These are phyloP conservation scores for Rhyacichthys aspro DNA, from an alignment of 2,797 vertebrate genomes.

Conservation along the genomic window DNA sequence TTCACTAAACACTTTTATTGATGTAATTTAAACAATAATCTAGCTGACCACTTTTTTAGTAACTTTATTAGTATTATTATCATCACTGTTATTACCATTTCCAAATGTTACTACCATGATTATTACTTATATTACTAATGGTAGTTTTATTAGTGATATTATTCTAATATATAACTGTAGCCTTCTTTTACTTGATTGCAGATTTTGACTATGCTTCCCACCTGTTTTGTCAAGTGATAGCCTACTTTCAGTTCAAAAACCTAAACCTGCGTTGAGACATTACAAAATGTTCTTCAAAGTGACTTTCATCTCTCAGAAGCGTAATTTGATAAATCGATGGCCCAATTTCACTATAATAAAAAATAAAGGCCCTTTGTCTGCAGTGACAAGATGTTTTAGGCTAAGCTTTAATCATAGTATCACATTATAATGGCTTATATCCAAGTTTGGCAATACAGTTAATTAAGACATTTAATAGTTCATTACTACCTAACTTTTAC, in stretches of 20 bases:
- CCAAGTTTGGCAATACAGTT: constrained; percentile 1
- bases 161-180: too few species aligned
- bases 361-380: neutral
- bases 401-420: neutral
- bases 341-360: neutral
- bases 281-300: neutral
- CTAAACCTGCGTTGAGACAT: neutral
- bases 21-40: too few species aligned
- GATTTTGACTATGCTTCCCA: neutral
- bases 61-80: neutral
- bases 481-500: neutral
- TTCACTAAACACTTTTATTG: too few species aligned
- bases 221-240: neutral
- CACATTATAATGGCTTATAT: neutral
- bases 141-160: too few species aligned
- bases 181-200: neutral
- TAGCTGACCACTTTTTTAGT: too few species aligned
- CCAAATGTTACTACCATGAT: too few species aligned
- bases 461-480: constrained; percentile 2
- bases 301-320: constrained; percentile 5
- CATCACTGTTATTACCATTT: too few species aligned
- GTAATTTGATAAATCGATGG: neutral
- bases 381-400: constrained; percentile 5
- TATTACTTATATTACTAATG: too few species aligned
- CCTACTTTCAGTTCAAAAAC: neutral